Evolutionary conservation across 2,888 invertebrate species (phyloP).

Genomic region (Gonocerus acuteangulatus): DNA sequence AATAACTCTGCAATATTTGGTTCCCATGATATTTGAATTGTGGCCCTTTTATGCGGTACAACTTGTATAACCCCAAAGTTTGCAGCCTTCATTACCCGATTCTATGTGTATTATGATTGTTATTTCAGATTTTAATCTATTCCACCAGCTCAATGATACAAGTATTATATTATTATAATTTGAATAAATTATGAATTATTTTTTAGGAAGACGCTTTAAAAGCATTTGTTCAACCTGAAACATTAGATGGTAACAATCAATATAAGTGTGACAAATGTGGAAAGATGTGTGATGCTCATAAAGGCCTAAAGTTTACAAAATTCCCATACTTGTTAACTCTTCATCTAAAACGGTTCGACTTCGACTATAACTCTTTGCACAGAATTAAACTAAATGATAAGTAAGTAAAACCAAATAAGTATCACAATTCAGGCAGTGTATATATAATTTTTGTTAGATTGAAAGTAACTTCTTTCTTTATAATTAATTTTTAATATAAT

Average conservation of each 20-base stretch:
- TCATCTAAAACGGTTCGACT: conserved; percentile 83
- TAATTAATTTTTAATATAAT: too few relatives aligned
- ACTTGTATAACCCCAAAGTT: too few relatives aligned
- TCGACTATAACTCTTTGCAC: conserved; percentile 75
- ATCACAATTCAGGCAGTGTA: too few relatives aligned
- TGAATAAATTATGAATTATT: neutral
- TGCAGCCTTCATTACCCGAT: too few relatives aligned
- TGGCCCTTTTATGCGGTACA: too few relatives aligned
- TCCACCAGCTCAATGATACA: too few relatives aligned
- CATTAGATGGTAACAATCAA: conserved; percentile 73
- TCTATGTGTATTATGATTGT: too few relatives aligned
- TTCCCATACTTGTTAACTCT: conserved; percentile 81
- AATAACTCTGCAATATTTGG: too few relatives aligned
- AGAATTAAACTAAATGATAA: conserved; percentile 80
- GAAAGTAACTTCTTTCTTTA: too few relatives aligned
- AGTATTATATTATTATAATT: conserved; percentile 8
- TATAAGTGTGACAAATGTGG: conserved; percentile 80
- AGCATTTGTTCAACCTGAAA: conserved; percentile 78
- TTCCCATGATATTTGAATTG: too few relatives aligned
- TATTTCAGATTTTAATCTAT: too few relatives aligned
- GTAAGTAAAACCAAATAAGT: conserved; percentile 48
- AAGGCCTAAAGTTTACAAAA: conserved; percentile 76
- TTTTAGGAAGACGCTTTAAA: conserved; percentile 67
- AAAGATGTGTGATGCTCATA: conserved; percentile 81
- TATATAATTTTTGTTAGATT: too few relatives aligned